phyloP scores from a whole-genome alignment of 2,113 vertebrate species.

The Thymallus thymallus region DNA sequence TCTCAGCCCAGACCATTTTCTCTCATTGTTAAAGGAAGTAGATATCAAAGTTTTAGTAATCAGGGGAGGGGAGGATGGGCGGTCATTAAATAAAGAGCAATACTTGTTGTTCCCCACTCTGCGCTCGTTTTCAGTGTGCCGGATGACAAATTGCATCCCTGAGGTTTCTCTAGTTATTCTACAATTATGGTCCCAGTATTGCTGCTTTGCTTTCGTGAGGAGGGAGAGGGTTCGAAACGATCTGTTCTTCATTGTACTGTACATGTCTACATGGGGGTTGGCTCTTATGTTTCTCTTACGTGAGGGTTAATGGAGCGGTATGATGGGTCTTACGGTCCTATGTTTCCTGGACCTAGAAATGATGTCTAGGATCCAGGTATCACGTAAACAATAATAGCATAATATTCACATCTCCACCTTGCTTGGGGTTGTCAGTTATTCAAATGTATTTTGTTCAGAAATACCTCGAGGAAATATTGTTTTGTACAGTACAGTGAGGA shows the following conservation, averaged over 20 bases:
- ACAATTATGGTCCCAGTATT: conserved; percentile 39
- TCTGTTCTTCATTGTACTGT: not conserved
- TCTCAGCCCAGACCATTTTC: conserved; percentile 50
- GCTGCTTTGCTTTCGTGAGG: conserved; percentile 9
- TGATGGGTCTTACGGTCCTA: too few relatives aligned
- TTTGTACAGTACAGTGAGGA: not conserved
- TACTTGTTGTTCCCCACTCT: conserved; percentile 43
- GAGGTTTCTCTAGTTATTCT: conserved; percentile 50
- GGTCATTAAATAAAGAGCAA: conserved; percentile 48
- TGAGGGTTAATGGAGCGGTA: not conserved
- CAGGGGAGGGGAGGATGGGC: conserved; percentile 19
- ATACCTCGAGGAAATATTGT: not conserved
- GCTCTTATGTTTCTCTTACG: not conserved
- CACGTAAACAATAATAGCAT: too few relatives aligned
- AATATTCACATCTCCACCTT: too few relatives aligned
- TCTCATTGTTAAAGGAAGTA: conserved; percentile 25
- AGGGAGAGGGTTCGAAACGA: not conserved
- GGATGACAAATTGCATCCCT: conserved; percentile 54
- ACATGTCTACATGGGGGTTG: not conserved
- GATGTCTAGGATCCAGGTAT: too few relatives aligned
- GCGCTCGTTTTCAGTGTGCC: conserved; percentile 39
- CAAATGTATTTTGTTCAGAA: not conserved
- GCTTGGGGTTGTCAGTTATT: too few relatives aligned
- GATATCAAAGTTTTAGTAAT: conserved; percentile 34
- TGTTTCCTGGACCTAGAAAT: too few relatives aligned